These are phyloP conservation scores for Hermetia illucens DNA, from an alignment of 1,140 invertebrate genomes.

Conservation along the genomic window DNA sequence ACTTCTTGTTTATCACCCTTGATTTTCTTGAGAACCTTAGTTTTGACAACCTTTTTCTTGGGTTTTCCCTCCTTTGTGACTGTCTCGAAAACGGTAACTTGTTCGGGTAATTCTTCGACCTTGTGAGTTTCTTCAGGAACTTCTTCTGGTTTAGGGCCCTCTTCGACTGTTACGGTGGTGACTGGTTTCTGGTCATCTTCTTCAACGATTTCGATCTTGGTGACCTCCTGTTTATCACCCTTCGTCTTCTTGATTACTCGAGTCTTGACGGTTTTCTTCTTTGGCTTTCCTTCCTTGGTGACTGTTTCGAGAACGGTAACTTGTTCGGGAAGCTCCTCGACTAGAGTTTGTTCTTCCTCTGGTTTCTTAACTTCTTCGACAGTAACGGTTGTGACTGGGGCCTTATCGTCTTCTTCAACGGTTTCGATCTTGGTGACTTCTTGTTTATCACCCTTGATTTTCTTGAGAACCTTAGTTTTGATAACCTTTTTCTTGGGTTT, in stretches of 20 bases:
- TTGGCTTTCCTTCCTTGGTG: slow-evolving; percentile 12
- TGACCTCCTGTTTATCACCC: slow-evolving; percentile 19
- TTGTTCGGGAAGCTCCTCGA: slow-evolving; percentile 16
- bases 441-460: slow-evolving; percentile 27
- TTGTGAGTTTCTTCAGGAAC: slow-evolving; percentile 7
- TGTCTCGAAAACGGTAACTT: slow-evolving; percentile 22
- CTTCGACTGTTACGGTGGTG: slow-evolving; percentile 17
- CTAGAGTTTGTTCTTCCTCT: slow-evolving; percentile 2
- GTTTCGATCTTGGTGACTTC: slow-evolving; percentile 31
- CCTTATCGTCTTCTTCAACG: slow-evolving; percentile 31
- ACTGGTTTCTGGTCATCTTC: slow-evolving; percentile 17
- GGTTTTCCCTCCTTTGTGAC: slow-evolving; percentile 16
- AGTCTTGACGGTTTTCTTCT: slow-evolving; percentile 12
- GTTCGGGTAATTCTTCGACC: slow-evolving; percentile 11
- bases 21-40: slow-evolving; percentile 18
- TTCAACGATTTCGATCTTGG: slow-evolving; percentile 14
- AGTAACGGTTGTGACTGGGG: slow-evolving; percentile 25
- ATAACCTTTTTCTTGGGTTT: slow-evolving; percentile 30
- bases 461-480: slow-evolving; percentile 31
- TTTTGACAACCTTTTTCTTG: slow-evolving; percentile 11
- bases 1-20: slow-evolving; percentile 19
- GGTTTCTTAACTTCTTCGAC: slow-evolving; percentile 20
- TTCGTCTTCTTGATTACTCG: slow-evolving; percentile 10
- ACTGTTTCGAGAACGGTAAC: slow-evolving; percentile 15
- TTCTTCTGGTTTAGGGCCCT: slow-evolving; percentile 5